These are phyloP conservation scores for Anniella stebbinsi DNA, from an alignment of 2,797 vertebrate species.

Conservation along the genomic window DNA sequence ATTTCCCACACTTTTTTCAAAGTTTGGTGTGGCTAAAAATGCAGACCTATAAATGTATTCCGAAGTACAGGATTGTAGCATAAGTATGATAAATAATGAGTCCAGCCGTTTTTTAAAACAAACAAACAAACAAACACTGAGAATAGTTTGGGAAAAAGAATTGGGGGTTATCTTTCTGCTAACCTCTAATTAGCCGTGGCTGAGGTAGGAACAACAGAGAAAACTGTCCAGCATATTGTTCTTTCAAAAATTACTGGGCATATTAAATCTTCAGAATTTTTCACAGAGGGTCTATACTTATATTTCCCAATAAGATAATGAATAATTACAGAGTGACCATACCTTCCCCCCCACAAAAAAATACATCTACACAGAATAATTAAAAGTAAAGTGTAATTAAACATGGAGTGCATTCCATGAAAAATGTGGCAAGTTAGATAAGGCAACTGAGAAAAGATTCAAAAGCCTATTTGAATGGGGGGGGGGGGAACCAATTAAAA, in stretches of 20 bases:
- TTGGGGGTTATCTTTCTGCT: background rate
- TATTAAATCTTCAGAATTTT: constrained; percentile 18
- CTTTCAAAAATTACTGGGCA: background rate
- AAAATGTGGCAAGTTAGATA: background rate
- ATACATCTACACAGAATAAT: background rate
- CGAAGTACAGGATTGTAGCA: background rate
- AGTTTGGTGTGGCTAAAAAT: background rate
- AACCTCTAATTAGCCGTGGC: background rate
- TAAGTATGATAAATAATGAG: background rate
- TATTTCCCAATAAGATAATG: background rate
- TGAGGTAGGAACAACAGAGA: background rate
- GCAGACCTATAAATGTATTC: background rate
- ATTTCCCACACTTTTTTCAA: background rate
- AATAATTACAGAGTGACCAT: background rate
- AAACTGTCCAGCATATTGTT: background rate
- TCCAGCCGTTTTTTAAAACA: too few species aligned
- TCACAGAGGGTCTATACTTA: background rate
- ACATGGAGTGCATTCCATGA: background rate
- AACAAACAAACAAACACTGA: too few species aligned
- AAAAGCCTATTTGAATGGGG: background rate
- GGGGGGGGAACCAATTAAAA: background rate
- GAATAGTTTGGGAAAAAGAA: background rate
- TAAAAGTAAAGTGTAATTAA: constrained; percentile 17
- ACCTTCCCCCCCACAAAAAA: background rate
- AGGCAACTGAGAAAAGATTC: background rate